phyloP scores from a whole-genome alignment of 2,113 vertebrate species.

The Cariama cristata region DNA sequence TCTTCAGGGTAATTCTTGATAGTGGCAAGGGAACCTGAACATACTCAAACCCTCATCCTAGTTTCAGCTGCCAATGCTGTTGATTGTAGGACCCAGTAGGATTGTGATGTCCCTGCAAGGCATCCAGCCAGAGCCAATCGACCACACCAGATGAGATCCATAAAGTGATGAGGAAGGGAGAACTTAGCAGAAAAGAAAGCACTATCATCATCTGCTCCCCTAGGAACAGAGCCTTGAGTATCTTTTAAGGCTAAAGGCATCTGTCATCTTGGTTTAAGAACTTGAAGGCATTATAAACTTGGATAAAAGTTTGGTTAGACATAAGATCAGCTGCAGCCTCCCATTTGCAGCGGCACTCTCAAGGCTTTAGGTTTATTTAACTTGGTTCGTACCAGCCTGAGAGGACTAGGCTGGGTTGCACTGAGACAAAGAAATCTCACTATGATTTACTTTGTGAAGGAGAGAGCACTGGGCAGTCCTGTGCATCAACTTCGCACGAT shows the following conservation, averaged over 20 bases:
- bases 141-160: not conserved
- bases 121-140: not conserved
- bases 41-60: not conserved
- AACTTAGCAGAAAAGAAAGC: not conserved
- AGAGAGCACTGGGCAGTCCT: not conserved
- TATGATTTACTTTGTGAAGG: not conserved
- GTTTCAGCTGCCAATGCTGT: not conserved
- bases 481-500: fast-evolving
- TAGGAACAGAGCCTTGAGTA: not conserved
- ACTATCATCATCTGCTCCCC: not conserved
- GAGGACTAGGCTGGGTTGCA: not conserved
- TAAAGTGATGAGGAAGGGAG: not conserved
- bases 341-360: not conserved
- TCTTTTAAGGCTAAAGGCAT: not conserved
- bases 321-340: not conserved
- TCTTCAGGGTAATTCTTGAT: not conserved
- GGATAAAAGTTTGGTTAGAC: not conserved
- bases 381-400: not conserved
- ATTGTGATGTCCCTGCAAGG: not conserved
- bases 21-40: not conserved
- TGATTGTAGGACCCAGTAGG: not conserved
- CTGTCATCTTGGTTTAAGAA: not conserved
- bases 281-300: not conserved
- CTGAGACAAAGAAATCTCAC: not conserved
- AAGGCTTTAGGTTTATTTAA: not conserved